Base-by-base conservation (phyloP, 2,888 invertebrate species). In the Nematopogon swammerdamellus region DNA sequence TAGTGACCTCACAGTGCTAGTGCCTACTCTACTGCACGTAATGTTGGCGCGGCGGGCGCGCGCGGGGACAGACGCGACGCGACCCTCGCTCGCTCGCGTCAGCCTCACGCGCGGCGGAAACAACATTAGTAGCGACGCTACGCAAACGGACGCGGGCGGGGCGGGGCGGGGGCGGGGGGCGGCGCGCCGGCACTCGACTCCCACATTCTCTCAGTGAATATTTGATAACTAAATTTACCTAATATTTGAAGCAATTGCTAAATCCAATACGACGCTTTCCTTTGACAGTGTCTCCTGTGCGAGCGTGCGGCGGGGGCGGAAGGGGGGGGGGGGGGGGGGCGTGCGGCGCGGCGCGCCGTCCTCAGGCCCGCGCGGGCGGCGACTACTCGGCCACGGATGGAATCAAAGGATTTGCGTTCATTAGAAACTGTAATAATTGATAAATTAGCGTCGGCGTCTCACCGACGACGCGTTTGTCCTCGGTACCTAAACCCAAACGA, bases 351-450 rank as follows among this genome's bases (percentile, higher is more conserved):
- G 58, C 58, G n/a, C n/a, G n/a, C n/a, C n/a, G n/a, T n/a, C 25
- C 25, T 47, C 57, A 60, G 59, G 49, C 17, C 47, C 50, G 56
- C 57, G 64, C 63, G 64, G 67, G 70, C 69, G 57, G 60, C 60
- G 65, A 68, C 68, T 36, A 66, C 63, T 70, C 68, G 66, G 74
- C 75, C 73, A n/a, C n/a, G n/a, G 75, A 77, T 76, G 73, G 75
- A 76, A 76, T 77, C 76, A 76, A 74, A 75, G 76, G 76, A 73
- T 76, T 76, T 76, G 73, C 68, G 71, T 73, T 76, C 71, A 75
- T 76, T 74, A 76, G 68, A 59, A 60, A 57, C 63, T 60, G 63
- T 68, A 77, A 76, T 77, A 77, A 76, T 74, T 73, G 72, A 76
- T 75, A 36, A 36, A 36, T 36, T 36, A 36, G n/a, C 36, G 8